Conservation (phyloP, 2,113 vertebrate genomes). For the Xenopus tropicalis region DNA sequence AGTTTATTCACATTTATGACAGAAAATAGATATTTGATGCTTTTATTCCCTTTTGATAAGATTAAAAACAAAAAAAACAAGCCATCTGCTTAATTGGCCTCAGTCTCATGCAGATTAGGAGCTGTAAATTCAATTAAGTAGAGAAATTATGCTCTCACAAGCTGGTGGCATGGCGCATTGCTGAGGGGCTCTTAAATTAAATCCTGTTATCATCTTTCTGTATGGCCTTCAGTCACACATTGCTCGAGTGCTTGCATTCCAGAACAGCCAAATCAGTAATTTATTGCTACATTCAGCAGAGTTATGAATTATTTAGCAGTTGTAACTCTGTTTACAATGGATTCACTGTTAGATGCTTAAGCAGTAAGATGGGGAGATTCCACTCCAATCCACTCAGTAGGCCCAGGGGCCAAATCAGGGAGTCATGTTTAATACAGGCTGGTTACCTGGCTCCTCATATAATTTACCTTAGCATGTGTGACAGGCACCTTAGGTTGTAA, state of each 20-base stretch:
- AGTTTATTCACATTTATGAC: neutral
- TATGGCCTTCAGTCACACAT: conserved; percentile 3
- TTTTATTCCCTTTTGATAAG: conserved; percentile 60
- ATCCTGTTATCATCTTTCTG: conserved; percentile 1
- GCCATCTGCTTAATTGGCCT: conserved; percentile 35
- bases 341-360: too few relatives aligned
- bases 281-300: too few relatives aligned
- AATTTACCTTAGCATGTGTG: too few relatives aligned
- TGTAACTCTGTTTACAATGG: too few relatives aligned
- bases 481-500: too few relatives aligned
- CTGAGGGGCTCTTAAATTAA: conserved; percentile 14
- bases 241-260: neutral
- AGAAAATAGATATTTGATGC: neutral
- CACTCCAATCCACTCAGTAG: too few relatives aligned
- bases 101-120: conserved; percentile 5
- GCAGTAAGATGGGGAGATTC: too few relatives aligned
- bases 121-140: conserved; percentile 27
- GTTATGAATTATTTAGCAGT: too few relatives aligned
- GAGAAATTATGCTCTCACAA: conserved; percentile 15
- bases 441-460: too few relatives aligned
- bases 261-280: conserved; percentile 7
- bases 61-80: conserved; percentile 34
- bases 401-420: too few relatives aligned
- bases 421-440: too few relatives aligned
- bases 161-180: conserved; percentile 11